Evolutionary conservation across 2,797 vertebrate genomes (phyloP).

Genomic region (Lacerta agilis): DNA sequence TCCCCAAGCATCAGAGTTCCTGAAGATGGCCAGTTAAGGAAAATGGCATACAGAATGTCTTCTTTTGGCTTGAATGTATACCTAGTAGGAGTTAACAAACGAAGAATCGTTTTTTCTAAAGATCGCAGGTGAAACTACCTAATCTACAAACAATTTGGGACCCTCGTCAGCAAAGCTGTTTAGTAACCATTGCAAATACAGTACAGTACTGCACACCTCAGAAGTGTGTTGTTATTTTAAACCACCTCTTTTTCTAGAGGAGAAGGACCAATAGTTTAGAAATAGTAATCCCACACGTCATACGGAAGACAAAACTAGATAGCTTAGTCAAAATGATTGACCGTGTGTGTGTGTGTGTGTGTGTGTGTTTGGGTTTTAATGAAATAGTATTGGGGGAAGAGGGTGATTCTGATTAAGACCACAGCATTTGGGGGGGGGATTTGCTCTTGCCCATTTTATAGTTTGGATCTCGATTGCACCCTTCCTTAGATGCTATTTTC

Average conservation of each 20-base stretch:
- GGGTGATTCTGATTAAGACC: neutral
- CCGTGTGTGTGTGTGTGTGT: too few species aligned
- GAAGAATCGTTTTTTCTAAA: neutral
- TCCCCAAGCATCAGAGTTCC: slow-evolving; percentile 82
- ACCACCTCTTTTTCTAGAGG: neutral
- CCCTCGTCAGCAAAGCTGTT: neutral
- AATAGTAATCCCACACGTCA: neutral
- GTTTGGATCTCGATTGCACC: neutral
- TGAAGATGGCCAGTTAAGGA: slow-evolving; percentile 87
- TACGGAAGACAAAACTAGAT: neutral
- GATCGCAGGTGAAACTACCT: neutral
- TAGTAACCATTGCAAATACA: neutral
- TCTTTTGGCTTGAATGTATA: slow-evolving; percentile 86
- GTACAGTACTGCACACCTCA: neutral
- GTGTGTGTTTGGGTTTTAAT: neutral
- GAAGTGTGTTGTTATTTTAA: slow-evolving; percentile 5
- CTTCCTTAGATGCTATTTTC: neutral
- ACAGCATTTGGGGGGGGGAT: neutral
- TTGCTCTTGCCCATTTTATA: too few species aligned
- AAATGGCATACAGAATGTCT: slow-evolving; percentile 83
- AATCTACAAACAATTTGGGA: neutral
- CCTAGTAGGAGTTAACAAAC: slow-evolving; percentile 76
- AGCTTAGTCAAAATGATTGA: too few species aligned
- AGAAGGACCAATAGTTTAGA: neutral
- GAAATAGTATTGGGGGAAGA: neutral